These are phyloP conservation scores for Sapajus apella DNA, from an alignment of 2,113 vertebrate genomes.

Conservation along the genomic window DNA sequence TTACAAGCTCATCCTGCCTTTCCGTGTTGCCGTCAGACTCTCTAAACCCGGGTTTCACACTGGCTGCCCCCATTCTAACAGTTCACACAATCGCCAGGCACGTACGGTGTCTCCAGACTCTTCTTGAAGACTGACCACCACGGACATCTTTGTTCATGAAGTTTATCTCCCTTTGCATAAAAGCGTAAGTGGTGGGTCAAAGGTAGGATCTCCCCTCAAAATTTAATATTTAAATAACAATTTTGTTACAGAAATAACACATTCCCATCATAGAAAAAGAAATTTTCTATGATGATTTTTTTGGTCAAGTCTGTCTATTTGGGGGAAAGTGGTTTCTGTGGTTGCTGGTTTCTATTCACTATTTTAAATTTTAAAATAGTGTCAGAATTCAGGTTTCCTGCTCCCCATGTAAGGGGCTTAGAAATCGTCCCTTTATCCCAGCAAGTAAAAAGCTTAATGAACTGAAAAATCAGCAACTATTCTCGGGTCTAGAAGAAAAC, in stretches of 20 bases:
- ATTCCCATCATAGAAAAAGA: neutral
- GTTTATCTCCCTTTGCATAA: neutral
- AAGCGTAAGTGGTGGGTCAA: neutral
- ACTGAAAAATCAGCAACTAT: neutral
- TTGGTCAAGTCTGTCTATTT: too few relatives aligned
- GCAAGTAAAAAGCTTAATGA: neutral
- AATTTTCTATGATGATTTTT: too few relatives aligned
- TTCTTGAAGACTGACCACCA: neutral
- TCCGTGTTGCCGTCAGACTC: neutral
- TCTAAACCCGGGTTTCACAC: neutral
- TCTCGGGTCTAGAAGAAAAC: accelerated
- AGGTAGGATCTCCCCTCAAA: neutral
- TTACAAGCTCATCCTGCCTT: neutral
- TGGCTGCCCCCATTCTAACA: neutral
- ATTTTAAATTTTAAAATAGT: neutral
- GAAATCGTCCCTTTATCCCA: accelerated
- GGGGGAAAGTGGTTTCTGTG: too few relatives aligned
- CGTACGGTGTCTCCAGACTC: accelerated
- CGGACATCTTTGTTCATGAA: neutral
- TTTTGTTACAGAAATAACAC: neutral
- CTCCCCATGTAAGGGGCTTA: neutral
- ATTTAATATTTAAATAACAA: neutral
- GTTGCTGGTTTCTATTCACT: too few relatives aligned
- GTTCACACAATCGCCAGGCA: too few relatives aligned
- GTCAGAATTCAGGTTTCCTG: neutral